Evolutionary conservation across 2,113 vertebrate genomes (phyloP), one percentile per base, ranked within the genome.

Genomic region (Scatophagus argus): DNA sequence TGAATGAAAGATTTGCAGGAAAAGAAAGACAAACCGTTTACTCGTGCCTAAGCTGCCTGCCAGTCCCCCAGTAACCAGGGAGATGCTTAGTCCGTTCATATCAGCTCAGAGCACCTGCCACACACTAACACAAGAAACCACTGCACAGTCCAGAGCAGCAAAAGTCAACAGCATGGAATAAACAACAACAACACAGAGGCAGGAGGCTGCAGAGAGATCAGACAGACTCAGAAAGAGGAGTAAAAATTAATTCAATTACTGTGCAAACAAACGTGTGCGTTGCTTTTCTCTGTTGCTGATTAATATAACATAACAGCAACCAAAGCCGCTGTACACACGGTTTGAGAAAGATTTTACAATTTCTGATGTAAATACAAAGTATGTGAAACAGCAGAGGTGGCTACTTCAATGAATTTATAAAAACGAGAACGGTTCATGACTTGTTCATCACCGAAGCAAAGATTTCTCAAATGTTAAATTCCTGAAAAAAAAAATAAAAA

Each of bases 21-120:
- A 44, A 38, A 19, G 63, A 58, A 65, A 78, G 72, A 72, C 69
- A 74, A 61, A 52, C 51, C 46, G 44, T 74, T 34, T 71, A 39
- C 38, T 66, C 59, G 52, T 47, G 64, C 81, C 81, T 49, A 54
- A 77, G 81, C 82, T 6, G 52, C 60, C 77, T 69, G 79, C 71
- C 43, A 34, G 51, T 84, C 56, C 59, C 63, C 68, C 62, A 65
- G 88, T 88, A 82, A 90, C 86, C 84, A 88, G 49, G 69, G 89
- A 87, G 76, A 84, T 49, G 72, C 70, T 78, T 64, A 76, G 77
- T 90, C 87, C 71, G 84, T 81, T 90, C 77, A 44, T 84, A 89
- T 89, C 88, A 87, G 84, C 87, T 90, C 82, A 79, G 41, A 82
- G 71, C 89, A 88, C 89, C 88, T 89, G 88, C 69, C 60, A 61